A percentile compares a stretch with the other conserved stretches of the same genome.
These are phyloP conservation scores for Ceratotherium simum DNA, from an alignment of 2,113 vertebrate species.

Conservation along the genomic window DNA sequence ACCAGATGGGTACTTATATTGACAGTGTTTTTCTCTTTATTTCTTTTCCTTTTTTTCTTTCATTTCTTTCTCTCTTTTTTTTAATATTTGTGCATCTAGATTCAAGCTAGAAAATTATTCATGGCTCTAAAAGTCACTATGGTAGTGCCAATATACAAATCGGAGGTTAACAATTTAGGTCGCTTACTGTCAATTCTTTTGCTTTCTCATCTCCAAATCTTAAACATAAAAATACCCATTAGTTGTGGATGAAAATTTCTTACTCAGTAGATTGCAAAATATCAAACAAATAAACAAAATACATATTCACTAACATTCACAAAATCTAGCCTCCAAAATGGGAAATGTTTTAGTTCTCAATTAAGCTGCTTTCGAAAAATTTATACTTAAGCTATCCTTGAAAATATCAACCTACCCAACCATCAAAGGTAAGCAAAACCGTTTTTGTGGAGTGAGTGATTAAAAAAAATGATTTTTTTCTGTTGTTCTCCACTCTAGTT, in stretches of 20 bases:
- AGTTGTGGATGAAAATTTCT: neutral
- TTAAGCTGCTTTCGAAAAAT: constrained; percentile 65
- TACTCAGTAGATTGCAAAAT: neutral
- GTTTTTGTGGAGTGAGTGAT: neutral
- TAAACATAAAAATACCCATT: constrained; percentile 76
- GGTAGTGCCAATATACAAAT: constrained; percentile 66
- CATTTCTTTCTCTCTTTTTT: neutral
- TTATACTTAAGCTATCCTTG: neutral
- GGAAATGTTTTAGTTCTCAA: constrained; percentile 48
- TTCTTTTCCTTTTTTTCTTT: neutral
- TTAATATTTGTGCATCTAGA: constrained; percentile 51
- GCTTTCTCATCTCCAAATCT: neutral
- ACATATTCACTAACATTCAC: constrained; percentile 39
- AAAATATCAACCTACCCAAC: neutral
- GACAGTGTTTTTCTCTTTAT: neutral
- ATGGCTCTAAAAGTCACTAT: constrained; percentile 74
- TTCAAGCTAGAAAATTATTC: constrained; percentile 76
- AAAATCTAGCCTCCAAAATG: constrained; percentile 36
- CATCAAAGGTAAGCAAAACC: neutral
- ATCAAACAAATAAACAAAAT: constrained; percentile 62
- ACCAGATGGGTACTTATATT: neutral
- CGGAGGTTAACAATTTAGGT: constrained; percentile 79
- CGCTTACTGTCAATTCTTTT: constrained; percentile 24
- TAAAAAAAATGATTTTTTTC: neutral
- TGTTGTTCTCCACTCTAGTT: neutral